A percentile compares a stretch with the other conserved stretches of the same genome.
Evolutionary conservation across 2,888 invertebrate species (phyloP).

Genomic region (Podotricha telesiphe): DNA sequence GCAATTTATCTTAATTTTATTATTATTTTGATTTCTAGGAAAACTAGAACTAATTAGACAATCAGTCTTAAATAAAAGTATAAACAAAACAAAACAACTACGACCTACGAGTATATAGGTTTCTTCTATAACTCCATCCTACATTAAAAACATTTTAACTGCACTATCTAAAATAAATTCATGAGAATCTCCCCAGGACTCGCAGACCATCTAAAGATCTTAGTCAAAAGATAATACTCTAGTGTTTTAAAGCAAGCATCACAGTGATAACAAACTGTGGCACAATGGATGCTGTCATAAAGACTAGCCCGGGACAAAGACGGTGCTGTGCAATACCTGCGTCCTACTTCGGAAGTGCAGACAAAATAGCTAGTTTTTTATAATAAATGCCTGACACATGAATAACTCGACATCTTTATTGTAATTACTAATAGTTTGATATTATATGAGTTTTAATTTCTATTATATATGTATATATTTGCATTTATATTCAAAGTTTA

Average conservation of each 20-base stretch:
- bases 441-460: too few species aligned
- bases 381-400: conserved; percentile 15
- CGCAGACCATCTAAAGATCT: conserved; percentile 18
- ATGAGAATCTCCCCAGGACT: background rate
- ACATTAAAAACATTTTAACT: too few species aligned
- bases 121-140: too few species aligned
- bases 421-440: too few species aligned
- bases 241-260: conserved; percentile 38
- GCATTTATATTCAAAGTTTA: too few species aligned
- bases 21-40: too few species aligned
- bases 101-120: too few species aligned
- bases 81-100: too few species aligned
- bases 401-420: background rate
- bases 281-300: conserved; percentile 40
- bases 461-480: too few species aligned
- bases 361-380: conserved; percentile 16
- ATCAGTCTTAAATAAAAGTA: too few species aligned
- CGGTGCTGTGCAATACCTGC: conserved; percentile 33
- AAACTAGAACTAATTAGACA: too few species aligned
- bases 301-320: conserved; percentile 39
- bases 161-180: conserved; percentile 4
- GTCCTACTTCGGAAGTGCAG: conserved; percentile 37
- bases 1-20: too few species aligned
- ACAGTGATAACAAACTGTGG: conserved; percentile 41
- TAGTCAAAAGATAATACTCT: conserved; percentile 1